phyloP scores from a whole-genome alignment of 2,797 vertebrate genomes.

The Gymnothorax reevesii region DNA sequence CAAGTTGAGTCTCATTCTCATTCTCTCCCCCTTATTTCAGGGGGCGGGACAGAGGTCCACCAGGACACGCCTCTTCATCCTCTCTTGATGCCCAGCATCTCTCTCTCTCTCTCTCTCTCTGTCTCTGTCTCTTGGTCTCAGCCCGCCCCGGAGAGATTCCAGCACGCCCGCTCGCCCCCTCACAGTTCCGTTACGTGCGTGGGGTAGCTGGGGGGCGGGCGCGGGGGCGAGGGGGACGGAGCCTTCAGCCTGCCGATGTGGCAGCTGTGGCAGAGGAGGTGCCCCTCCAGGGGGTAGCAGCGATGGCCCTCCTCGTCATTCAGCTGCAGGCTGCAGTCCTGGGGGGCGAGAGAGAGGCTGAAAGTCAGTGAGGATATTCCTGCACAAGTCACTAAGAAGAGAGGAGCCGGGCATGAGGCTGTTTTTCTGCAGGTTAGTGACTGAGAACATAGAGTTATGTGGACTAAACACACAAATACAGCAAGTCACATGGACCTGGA shows the following conservation, averaged over 20 bases:
- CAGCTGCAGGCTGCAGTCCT: conserved; percentile 95
- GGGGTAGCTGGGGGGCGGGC: conserved; percentile 76
- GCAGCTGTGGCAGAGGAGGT: conserved; percentile 92
- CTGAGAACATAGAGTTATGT: too few relatives aligned
- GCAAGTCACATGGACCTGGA: not conserved
- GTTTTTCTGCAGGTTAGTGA: too few relatives aligned
- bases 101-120: not conserved
- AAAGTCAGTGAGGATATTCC: not conserved
- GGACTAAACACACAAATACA: not conserved
- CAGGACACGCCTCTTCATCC: not conserved
- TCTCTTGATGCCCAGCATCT: conserved; percentile 11
- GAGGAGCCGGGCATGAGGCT: not conserved
- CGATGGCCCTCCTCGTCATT: conserved; percentile 95
- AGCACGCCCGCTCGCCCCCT: conserved; percentile 40
- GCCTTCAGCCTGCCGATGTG: conserved; percentile 88
- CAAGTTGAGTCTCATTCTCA: not conserved
- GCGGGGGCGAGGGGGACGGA: conserved; percentile 61
- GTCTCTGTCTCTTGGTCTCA: not conserved
- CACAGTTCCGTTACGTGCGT: conserved; percentile 95
- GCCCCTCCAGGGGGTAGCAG: conserved; percentile 92
- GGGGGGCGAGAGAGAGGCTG: conserved; percentile 10
- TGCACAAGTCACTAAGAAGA: too few relatives aligned
- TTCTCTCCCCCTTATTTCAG: not conserved
- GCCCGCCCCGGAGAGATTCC: not conserved
- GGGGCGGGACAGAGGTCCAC: not conserved